Percentiles rank a stretch among this genome's conserved stretches.
Evolutionary conservation across 2,888 invertebrate species (phyloP).

Genomic region (Drosophila monieri): DNA sequence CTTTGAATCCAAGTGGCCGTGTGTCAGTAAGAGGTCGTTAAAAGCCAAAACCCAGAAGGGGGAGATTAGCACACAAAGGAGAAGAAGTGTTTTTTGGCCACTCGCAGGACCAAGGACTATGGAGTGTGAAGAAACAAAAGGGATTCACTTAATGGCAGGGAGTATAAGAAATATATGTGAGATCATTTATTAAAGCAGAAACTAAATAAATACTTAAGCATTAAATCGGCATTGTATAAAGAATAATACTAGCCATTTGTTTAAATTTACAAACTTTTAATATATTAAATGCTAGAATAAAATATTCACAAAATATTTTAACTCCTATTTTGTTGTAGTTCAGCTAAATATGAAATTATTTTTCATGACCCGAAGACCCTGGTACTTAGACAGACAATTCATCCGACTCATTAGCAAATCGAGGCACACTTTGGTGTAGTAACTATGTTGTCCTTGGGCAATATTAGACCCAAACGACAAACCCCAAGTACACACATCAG

Average conservation of each 20-base stretch:
- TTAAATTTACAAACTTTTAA: no score
- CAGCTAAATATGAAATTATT: not conserved
- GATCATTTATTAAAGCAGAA: not conserved
- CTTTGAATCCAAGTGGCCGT: conserved; percentile 19
- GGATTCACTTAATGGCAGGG: conserved; percentile 10
- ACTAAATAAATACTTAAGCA: not conserved
- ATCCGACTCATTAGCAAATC: conserved; percentile 48
- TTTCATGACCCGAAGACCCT: not conserved
- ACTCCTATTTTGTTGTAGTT: not conserved
- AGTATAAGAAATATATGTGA: not conserved
- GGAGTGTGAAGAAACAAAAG: conserved; percentile 6
- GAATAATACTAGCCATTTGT: no score
- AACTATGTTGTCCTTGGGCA: conserved; percentile 33
- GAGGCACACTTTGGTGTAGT: conserved; percentile 33
- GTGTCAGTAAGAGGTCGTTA: conserved; percentile 41
- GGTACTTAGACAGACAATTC: conserved; percentile 13
- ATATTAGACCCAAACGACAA: conserved; percentile 37
- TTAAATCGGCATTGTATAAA: no score
- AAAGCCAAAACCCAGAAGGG: conserved; percentile 40
- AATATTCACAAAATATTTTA: not conserved
- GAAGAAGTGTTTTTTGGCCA: conserved; percentile 15
- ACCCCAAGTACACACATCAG: conserved; percentile 3
- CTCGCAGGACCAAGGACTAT: conserved; percentile 17
- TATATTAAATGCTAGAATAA: no score
- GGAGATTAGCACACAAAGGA: conserved; percentile 38